Percentiles rank a stretch among this genome's conserved stretches.
Evolutionary conservation across 1,140 invertebrate species (phyloP).

Genomic region (Bilobella aurantiaca): DNA sequence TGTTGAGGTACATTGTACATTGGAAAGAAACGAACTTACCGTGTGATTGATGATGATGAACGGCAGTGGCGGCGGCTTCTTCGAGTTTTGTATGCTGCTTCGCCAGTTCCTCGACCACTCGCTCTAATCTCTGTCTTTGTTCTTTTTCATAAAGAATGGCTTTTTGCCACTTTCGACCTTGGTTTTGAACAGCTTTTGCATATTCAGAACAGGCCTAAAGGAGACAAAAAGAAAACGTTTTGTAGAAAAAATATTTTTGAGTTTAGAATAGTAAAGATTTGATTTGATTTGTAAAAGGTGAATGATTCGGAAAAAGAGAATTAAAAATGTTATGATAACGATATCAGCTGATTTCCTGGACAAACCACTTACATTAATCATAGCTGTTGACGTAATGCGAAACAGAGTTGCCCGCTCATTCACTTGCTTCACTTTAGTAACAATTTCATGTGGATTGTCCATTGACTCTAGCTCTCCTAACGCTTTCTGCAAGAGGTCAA

Average conservation of each 20-base stretch:
- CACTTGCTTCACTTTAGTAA: conserved; percentile 58
- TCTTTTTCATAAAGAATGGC: conserved; percentile 89
- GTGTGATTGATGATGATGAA: conserved; percentile 7
- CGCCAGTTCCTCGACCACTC: conserved; percentile 93
- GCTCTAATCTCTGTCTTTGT: conserved; percentile 83
- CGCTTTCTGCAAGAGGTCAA: conserved; percentile 41
- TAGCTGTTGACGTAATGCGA: conserved; percentile 84
- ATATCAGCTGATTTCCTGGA: too few relatives aligned
- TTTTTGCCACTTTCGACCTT: conserved; percentile 80
- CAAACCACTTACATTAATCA: conserved; percentile 95
- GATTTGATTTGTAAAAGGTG: too few relatives aligned
- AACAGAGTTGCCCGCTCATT: conserved; percentile 85
- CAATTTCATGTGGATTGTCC: conserved; percentile 45
- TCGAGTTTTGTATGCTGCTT: conserved; percentile 90
- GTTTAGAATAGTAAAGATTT: too few relatives aligned
- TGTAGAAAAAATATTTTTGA: conserved; percentile 13
- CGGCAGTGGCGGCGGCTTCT: conserved; percentile 50
- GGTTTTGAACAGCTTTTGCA: conserved; percentile 69
- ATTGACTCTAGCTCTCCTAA: conserved; percentile 70
- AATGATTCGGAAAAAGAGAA: too few relatives aligned
- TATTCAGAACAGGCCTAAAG: conserved; percentile 78
- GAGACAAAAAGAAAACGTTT: conserved; percentile 21
- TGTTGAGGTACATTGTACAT: too few relatives aligned
- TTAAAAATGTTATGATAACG: too few relatives aligned
- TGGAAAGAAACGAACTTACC: not conserved